A percentile compares a stretch with the other conserved stretches of the same genome.
These are phyloP conservation scores for Parasteatoda lunata DNA, from an alignment of 2,888 invertebrate genomes.

Conservation along the genomic window DNA sequence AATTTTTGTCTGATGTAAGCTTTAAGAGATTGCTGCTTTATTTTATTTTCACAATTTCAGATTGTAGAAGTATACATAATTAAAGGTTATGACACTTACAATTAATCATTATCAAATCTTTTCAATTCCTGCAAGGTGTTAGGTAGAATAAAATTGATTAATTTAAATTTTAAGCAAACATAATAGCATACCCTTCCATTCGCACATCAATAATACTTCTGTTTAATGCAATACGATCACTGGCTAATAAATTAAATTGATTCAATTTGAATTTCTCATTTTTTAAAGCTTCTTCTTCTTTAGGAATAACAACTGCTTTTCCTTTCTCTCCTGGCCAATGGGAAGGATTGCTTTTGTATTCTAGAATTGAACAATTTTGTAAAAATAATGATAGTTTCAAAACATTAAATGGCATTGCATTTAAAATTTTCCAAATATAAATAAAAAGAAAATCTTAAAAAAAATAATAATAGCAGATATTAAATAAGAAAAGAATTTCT, in stretches of 20 bases:
- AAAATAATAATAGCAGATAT: neutral
- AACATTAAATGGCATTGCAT: neutral
- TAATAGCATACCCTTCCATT: conserved; percentile 83
- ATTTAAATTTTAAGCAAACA: neutral
- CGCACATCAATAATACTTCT: conserved; percentile 95
- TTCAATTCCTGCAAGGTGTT: too few relatives aligned
- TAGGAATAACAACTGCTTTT: conserved; percentile 89
- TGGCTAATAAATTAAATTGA: conserved; percentile 98
- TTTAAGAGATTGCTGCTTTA: too few relatives aligned
- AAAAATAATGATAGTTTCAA: neutral
- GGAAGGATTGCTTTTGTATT: conserved; percentile 68
- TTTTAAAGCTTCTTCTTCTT: conserved; percentile 89
- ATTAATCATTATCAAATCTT: too few relatives aligned
- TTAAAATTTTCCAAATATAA: neutral
- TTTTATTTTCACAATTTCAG: too few relatives aligned
- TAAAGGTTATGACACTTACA: too few relatives aligned
- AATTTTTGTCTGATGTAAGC: too few relatives aligned
- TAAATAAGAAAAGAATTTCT: neutral
- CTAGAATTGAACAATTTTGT: conserved; percentile 33
- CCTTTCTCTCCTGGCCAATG: conserved; percentile 91
- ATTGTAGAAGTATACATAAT: too few relatives aligned
- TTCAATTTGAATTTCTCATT: conserved; percentile 97
- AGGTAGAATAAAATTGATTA: too few relatives aligned
- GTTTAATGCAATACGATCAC: conserved; percentile 97
- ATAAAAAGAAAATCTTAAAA: neutral